Evolutionary conservation across 2,797 vertebrate genomes (phyloP).

Genomic region (Xyrichtys novacula): DNA sequence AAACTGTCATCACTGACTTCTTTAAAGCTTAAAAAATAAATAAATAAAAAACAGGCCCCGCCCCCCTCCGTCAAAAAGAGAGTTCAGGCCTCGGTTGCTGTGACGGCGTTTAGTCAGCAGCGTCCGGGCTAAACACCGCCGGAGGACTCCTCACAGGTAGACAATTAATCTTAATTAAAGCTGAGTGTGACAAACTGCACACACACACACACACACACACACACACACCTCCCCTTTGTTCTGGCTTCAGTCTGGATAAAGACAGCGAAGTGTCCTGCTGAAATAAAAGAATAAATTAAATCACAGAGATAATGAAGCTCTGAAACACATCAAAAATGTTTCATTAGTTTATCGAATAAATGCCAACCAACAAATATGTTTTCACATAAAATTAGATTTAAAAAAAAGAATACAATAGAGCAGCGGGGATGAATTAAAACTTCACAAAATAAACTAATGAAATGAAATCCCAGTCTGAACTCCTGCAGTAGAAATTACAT

Average conservation of each 20-base stretch:
- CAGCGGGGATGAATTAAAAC: not conserved
- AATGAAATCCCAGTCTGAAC: too few species aligned
- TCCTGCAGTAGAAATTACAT: too few species aligned
- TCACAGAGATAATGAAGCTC: constrained; percentile 4
- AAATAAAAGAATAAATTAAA: constrained; percentile 21
- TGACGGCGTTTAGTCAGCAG: constrained; percentile 80
- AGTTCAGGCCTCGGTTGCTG: constrained; percentile 37
- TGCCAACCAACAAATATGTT: not conserved
- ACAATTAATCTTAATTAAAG: constrained; percentile 95
- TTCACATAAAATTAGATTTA: too few species aligned
- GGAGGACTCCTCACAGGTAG: constrained; percentile 75
- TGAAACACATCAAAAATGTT: not conserved
- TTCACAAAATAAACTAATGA: too few species aligned
- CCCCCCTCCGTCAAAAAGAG: not conserved
- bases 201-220: constrained; percentile 1
- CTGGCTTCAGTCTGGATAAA: constrained; percentile 27
- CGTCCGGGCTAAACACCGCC: constrained; percentile 78
- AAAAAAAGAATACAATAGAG: not conserved
- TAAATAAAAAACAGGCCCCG: not conserved
- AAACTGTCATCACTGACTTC: not conserved
- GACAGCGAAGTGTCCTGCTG: not conserved
- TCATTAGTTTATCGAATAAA: not conserved
- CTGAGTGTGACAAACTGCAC: constrained; percentile 83
- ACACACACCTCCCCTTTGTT: constrained; percentile 12
- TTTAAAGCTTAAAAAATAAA: not conserved